Percentiles rank a stretch among this genome's conserved stretches.
Evolutionary conservation across 2,888 invertebrate species (phyloP).

Genomic region (Fragum whitleyi): DNA sequence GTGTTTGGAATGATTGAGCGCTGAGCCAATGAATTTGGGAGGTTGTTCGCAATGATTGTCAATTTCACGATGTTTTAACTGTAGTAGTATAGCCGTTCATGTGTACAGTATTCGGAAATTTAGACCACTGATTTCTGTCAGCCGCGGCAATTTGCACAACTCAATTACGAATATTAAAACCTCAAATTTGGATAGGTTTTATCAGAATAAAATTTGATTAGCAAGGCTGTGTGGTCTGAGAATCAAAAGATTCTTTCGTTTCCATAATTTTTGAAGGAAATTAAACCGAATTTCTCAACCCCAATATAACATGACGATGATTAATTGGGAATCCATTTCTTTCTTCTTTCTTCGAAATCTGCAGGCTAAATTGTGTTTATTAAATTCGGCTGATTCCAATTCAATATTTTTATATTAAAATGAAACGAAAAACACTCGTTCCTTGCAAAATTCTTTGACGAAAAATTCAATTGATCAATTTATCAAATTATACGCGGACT

Average conservation of each 20-base stretch:
- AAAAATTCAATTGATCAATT: constrained; percentile 29
- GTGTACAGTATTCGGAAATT: too few relatives aligned
- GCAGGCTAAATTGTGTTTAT: constrained; percentile 23
- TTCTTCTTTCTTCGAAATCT: constrained; percentile 21
- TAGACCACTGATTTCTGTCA: neutral
- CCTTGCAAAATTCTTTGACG: constrained; percentile 11
- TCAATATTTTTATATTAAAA: constrained; percentile 28
- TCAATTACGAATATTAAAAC: constrained; percentile 4
- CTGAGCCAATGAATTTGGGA: too few relatives aligned
- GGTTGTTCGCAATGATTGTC: too few relatives aligned
- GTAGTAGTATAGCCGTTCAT: too few relatives aligned
- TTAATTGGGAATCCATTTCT: constrained; percentile 15
- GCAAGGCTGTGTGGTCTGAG: neutral
- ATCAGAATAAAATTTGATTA: constrained; percentile 22
- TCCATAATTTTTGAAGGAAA: constrained; percentile 22
- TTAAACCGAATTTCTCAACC: constrained; percentile 21
- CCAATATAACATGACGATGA: constrained; percentile 22
- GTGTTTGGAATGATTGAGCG: too few relatives aligned
- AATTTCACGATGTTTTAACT: too few relatives aligned
- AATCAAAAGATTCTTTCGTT: constrained; percentile 26
- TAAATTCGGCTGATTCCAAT: constrained; percentile 29
- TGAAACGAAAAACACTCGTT: constrained; percentile 27
- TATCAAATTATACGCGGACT: constrained; percentile 38
- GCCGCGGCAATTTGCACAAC: constrained; percentile 1
- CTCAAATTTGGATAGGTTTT: neutral